Conservation (phyloP, 2,888 invertebrate genomes). For the Drosophila anomelani region DNA sequence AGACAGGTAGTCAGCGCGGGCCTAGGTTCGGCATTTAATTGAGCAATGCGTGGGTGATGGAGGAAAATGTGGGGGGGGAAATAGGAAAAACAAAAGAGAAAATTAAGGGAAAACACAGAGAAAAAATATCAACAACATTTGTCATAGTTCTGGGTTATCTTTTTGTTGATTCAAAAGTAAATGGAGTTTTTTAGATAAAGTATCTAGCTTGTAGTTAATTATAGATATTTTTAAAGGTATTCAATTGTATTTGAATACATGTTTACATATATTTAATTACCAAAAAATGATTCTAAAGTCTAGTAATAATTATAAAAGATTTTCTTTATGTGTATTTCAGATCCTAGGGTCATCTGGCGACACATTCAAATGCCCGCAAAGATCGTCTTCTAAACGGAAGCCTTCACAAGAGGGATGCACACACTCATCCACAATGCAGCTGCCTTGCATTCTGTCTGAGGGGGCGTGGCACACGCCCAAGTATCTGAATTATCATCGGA, state of each 20-base stretch:
- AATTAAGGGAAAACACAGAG: neutral
- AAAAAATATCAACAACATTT: constrained; percentile 6
- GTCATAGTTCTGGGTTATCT: neutral
- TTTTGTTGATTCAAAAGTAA: too few relatives aligned
- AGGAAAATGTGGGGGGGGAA: neutral
- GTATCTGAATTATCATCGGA: constrained; percentile 16
- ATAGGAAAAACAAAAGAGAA: constrained; percentile 1
- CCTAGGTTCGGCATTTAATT: constrained; percentile 39
- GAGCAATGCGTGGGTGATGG: constrained; percentile 49
- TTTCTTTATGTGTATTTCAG: neutral
- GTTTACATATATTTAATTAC: too few relatives aligned
- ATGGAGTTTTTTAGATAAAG: neutral
- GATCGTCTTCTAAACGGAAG: constrained; percentile 62
- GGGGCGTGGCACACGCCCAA: constrained; percentile 60
- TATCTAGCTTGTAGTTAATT: rapidly evolving
- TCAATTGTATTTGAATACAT: neutral
- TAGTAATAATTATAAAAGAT: neutral
- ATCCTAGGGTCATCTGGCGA: constrained; percentile 8
- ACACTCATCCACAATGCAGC: constrained; percentile 42
- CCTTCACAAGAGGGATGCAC: constrained; percentile 16
- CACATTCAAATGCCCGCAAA: constrained; percentile 72
- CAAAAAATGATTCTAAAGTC: too few relatives aligned
- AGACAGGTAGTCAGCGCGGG: constrained; percentile 38
- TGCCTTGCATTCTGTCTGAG: constrained; percentile 48
- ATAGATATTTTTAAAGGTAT: neutral